These are phyloP conservation scores for Chloromyia formosa DNA, from an alignment of 2,888 invertebrate species.

Conservation along the genomic window DNA sequence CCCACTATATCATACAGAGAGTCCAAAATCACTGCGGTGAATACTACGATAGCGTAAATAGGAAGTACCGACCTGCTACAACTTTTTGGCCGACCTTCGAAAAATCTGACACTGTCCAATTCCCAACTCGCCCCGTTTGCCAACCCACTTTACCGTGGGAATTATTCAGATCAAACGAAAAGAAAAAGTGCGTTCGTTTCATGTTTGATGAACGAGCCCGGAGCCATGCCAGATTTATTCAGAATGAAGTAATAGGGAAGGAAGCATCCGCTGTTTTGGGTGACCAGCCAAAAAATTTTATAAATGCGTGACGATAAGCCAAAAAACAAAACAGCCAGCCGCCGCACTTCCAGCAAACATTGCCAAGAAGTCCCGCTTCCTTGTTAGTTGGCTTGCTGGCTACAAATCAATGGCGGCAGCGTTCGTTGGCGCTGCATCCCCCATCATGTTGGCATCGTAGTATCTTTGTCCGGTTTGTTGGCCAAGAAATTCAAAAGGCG, in stretches of 20 bases:
- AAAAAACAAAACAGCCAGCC: slow-evolving; percentile 42
- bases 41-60: not conserved
- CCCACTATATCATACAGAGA: not conserved
- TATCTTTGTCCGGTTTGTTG: slow-evolving; percentile 34
- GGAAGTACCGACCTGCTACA: slow-evolving; percentile 38
- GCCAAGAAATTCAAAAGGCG: slow-evolving; percentile 37
- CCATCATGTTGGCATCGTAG: slow-evolving; percentile 16
- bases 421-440: slow-evolving; percentile 11
- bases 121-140: not conserved
- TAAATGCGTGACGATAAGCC: slow-evolving; percentile 48
- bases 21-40: slow-evolving; percentile 31
- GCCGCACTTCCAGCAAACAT: slow-evolving; percentile 45
- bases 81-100: slow-evolving; percentile 43
- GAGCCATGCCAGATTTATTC: slow-evolving; percentile 38
- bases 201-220: slow-evolving; percentile 33
- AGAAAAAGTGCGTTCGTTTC: slow-evolving; percentile 31
- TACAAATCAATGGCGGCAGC: slow-evolving; percentile 22
- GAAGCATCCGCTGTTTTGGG: slow-evolving; percentile 8
- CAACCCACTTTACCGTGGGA: not conserved
- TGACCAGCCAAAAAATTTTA: slow-evolving; percentile 50
- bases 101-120: slow-evolving; percentile 7
- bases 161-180: not conserved
- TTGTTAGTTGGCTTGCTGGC: slow-evolving; percentile 2
- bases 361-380: slow-evolving; percentile 47
- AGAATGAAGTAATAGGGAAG: slow-evolving; percentile 34